A percentile compares a stretch with the other conserved stretches of the same genome.
These are phyloP conservation scores for Eulemur mongoz DNA, from an alignment of 2,797 vertebrate genomes.

Conservation along the genomic window DNA sequence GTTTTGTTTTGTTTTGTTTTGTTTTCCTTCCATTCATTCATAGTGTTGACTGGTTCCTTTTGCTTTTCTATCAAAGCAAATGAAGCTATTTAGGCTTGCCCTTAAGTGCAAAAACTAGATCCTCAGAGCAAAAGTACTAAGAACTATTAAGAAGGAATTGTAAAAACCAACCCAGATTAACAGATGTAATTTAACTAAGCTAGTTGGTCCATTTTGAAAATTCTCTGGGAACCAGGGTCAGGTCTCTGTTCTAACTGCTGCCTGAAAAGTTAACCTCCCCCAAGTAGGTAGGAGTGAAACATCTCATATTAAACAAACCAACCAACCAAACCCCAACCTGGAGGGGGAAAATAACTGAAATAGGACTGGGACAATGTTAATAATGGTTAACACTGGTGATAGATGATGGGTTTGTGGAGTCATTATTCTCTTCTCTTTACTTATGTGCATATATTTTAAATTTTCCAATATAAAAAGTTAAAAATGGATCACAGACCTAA, in stretches of 20 bases:
- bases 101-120: background rate
- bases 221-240: background rate
- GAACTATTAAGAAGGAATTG: background rate
- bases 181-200: background rate
- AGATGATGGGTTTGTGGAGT: too few relatives aligned
- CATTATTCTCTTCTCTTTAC: background rate
- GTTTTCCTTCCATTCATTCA: background rate
- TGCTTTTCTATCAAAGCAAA: background rate
- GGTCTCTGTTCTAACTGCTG: background rate
- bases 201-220: background rate
- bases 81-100: background rate
- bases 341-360: background rate
- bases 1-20: background rate
- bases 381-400: background rate
- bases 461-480: background rate
- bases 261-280: background rate
- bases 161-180: background rate
- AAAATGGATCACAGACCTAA: background rate
- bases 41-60: background rate
- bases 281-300: background rate
- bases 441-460: background rate
- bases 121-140: slow-evolving; percentile 10
- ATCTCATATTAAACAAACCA: background rate
- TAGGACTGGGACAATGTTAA: background rate
- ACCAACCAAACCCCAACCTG: background rate